Conservation (phyloP, 2,888 invertebrate genomes). For the Orthosia cruda region DNA sequence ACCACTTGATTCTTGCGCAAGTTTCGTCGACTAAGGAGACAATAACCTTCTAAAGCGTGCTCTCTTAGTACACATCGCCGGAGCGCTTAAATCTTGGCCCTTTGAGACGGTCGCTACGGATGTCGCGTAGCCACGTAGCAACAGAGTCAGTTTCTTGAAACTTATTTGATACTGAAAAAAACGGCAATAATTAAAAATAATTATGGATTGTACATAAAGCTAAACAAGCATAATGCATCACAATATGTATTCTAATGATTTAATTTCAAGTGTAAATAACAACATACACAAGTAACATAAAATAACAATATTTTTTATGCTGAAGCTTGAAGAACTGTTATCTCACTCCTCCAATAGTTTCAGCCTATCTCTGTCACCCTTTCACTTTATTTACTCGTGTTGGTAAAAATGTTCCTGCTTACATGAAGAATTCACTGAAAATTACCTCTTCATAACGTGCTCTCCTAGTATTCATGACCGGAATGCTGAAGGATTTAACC, state of each 20-base stretch:
- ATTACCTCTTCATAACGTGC: background rate
- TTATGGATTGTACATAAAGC: too few species aligned
- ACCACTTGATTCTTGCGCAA: too few species aligned
- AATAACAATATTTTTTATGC: too few species aligned
- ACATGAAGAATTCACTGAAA: background rate
- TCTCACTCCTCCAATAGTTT: background rate
- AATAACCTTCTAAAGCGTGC: background rate
- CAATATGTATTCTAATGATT: background rate
- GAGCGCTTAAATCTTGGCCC: slow-evolving; percentile 14
- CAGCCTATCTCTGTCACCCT: background rate
- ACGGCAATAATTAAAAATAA: too few species aligned
- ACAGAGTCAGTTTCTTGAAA: background rate
- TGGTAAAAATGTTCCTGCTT: background rate
- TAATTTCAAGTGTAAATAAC: background rate
- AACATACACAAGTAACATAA: too few species aligned
- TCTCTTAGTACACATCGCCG: slow-evolving; percentile 16
- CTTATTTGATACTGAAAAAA: too few species aligned
- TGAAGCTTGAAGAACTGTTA: too few species aligned
- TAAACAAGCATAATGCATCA: too few species aligned
- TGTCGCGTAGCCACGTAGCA: background rate
- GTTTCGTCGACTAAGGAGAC: too few species aligned
- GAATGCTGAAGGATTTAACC: slow-evolving; percentile 17
- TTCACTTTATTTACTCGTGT: background rate
- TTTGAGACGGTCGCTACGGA: background rate
- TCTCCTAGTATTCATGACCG: slow-evolving; percentile 24